A percentile compares a stretch with the other conserved stretches of the same genome.
Conservation (phyloP, 2,888 invertebrate genomes). For the Lepidocyrtinus sp. region DNA sequence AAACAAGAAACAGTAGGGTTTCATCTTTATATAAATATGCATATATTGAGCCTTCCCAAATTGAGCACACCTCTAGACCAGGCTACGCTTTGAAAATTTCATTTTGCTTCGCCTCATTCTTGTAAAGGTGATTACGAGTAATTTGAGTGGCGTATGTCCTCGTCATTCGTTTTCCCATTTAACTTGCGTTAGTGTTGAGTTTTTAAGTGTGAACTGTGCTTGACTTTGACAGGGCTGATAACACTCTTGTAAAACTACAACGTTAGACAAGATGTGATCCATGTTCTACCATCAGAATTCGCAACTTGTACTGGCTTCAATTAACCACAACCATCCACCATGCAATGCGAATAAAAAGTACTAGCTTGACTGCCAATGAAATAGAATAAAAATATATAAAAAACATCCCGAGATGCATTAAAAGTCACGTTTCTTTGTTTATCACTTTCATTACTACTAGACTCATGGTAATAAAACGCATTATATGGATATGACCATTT, state of each 20-base stretch:
- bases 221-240: slow-evolving; percentile 2
- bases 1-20: neutral
- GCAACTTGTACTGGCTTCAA: neutral
- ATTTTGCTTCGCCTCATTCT: neutral
- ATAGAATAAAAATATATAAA: no score
- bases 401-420: neutral
- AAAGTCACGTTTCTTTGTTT: no score
- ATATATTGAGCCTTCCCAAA: neutral
- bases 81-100: neutral
- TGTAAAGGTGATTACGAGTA: neutral
- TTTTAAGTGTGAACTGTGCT: neutral
- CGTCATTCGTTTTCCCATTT: neutral
- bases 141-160: no score
- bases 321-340: neutral
- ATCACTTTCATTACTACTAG: no score
- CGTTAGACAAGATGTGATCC: neutral
- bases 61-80: no score
- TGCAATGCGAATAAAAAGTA: no score
- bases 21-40: neutral
- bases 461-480: neutral
- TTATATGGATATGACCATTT: neutral
- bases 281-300: neutral
- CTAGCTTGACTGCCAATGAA: no score
- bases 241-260: neutral
- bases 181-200: neutral